These are phyloP conservation scores for Spinus olivaceus DNA, from an alignment of 2,797 vertebrate species.

Conservation along the genomic window DNA sequence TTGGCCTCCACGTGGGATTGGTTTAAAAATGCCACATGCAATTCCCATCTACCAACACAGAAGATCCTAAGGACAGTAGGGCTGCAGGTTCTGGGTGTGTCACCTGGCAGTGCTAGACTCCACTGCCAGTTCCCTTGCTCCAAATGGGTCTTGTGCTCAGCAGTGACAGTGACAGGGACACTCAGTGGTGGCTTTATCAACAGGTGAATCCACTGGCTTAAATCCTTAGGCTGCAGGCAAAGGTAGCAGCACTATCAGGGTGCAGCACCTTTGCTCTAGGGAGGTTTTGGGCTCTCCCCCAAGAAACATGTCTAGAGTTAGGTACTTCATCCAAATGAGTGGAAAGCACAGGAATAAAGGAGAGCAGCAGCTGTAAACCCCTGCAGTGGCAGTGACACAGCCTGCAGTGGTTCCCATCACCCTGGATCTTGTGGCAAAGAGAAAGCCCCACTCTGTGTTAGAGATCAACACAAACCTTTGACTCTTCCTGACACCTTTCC, in stretches of 20 bases:
- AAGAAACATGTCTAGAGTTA: neutral
- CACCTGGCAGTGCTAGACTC: neutral
- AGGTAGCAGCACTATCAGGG: neutral
- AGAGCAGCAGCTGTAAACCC: neutral
- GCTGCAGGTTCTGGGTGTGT: neutral
- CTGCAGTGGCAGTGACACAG: neutral
- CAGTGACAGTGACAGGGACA: neutral
- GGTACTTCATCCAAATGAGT: neutral
- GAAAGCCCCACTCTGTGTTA: neutral
- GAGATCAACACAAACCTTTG: neutral
- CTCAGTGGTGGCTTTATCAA: neutral
- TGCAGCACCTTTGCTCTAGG: neutral
- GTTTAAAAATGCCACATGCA: neutral
- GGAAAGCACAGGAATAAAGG: neutral
- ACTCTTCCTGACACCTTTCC: neutral
- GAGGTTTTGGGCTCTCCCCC: neutral
- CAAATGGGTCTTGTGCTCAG: neutral
- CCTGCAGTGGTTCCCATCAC: neutral
- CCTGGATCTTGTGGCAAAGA: neutral
- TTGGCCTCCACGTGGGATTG: neutral
- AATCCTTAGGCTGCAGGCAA: neutral
- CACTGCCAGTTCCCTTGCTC: neutral
- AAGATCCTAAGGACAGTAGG: neutral
- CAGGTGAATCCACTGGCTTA: neutral
- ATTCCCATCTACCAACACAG: neutral